These are phyloP conservation scores for Synergus umbraculus DNA, from an alignment of 2,888 invertebrate genomes.

Conservation along the genomic window DNA sequence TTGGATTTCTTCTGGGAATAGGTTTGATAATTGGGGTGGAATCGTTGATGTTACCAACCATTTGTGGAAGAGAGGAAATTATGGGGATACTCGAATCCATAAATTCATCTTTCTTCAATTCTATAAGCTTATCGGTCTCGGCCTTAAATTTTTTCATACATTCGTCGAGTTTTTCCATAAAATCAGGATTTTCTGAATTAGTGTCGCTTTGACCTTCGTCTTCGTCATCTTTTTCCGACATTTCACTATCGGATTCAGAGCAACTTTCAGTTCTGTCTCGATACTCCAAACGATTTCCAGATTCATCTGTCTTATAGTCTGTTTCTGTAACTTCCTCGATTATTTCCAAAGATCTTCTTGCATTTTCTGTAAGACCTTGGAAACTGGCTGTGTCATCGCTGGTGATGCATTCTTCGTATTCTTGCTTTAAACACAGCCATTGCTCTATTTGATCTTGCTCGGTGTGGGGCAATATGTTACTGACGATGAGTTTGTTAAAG, in stretches of 20 bases:
- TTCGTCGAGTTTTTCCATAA: constrained; percentile 85
- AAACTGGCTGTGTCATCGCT: constrained; percentile 78
- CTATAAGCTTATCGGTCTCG: constrained; percentile 83
- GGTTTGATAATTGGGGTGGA: constrained; percentile 68
- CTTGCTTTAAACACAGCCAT: constrained; percentile 91
- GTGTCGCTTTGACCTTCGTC: constrained; percentile 79
- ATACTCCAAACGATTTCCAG: constrained; percentile 66
- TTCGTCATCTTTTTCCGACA: constrained; percentile 75
- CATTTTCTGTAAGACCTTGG: constrained; percentile 78
- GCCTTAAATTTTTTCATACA: constrained; percentile 85
- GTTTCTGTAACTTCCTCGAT: constrained; percentile 79
- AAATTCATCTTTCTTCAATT: constrained; percentile 67
- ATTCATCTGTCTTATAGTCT: constrained; percentile 74
- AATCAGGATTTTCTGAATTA: constrained; percentile 82
- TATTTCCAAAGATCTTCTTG: constrained; percentile 79
- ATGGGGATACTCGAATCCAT: constrained; percentile 61
- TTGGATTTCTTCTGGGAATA: constrained; percentile 69
- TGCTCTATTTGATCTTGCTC: constrained; percentile 89
- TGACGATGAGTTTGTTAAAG: constrained; percentile 86
- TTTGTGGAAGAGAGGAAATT: constrained; percentile 58
- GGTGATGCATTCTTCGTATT: constrained; percentile 90
- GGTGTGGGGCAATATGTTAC: constrained; percentile 84
- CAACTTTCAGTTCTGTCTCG: constrained; percentile 72
- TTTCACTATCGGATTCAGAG: constrained; percentile 77
- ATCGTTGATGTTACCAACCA: constrained; percentile 66